A percentile compares a stretch with the other conserved stretches of the same genome.
Conservation (phyloP, 2,888 invertebrate genomes). For the Diachrysia chrysitis region DNA sequence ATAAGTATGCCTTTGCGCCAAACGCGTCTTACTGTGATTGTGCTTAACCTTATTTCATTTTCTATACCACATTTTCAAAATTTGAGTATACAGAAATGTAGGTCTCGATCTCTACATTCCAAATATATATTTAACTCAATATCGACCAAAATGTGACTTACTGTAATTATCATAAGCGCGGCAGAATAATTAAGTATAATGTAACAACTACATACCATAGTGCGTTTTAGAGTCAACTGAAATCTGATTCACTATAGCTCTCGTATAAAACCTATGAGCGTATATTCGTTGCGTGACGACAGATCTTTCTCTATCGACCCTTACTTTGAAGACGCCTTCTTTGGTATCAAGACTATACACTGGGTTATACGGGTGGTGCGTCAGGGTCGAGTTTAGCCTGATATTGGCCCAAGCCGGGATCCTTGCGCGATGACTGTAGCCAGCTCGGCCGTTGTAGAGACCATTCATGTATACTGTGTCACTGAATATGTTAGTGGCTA, state of each 20-base stretch:
- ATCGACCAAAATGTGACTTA: too few species aligned
- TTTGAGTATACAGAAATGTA: too few species aligned
- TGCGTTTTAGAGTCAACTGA: slow-evolving; percentile 82
- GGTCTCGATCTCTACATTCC: too few species aligned
- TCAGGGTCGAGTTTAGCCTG: slow-evolving; percentile 83
- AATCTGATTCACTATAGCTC: slow-evolving; percentile 86
- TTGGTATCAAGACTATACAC: slow-evolving; percentile 84
- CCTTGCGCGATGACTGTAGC: slow-evolving; percentile 89
- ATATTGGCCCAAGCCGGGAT: slow-evolving; percentile 90
- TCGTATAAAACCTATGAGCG: slow-evolving; percentile 85
- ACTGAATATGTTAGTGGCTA: slow-evolving; percentile 89
- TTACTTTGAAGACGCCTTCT: slow-evolving; percentile 84
- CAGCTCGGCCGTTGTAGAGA: slow-evolving; percentile 88
- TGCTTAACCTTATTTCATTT: too few species aligned
- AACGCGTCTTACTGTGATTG: too few species aligned
- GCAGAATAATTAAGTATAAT: too few species aligned
- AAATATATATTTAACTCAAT: too few species aligned
- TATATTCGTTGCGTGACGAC: slow-evolving; percentile 85
- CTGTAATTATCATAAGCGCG: too few species aligned
- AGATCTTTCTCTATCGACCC: slow-evolving; percentile 83
- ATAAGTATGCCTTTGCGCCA: too few species aligned
- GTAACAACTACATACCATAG: slow-evolving; percentile 64
- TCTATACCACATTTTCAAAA: too few species aligned
- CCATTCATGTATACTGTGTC: slow-evolving; percentile 90
- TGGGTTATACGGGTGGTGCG: slow-evolving; percentile 75